Evolutionary conservation across 2,113 vertebrate species (phyloP), one percentile per base, ranked within the genome.

Genomic region (Setophaga coronata): DNA sequence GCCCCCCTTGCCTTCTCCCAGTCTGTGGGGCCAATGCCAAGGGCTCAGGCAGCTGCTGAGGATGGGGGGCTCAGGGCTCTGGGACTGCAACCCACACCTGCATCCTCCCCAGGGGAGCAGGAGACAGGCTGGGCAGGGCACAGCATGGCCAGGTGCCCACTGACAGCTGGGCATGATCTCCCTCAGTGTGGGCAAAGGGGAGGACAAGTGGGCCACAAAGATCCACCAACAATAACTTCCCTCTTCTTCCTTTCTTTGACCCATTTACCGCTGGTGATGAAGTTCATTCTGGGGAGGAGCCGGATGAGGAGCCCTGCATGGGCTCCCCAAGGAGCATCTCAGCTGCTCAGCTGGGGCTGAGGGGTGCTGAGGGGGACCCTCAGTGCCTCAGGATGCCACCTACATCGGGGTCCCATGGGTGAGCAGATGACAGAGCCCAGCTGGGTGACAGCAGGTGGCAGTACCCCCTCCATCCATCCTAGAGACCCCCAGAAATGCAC

Each of bases 171-270:
- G 31, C 31, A 4, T 1, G 2, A 64, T 25, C 57, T 74, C 58
- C 57, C 34, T 66, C 2, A 0, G n/a, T 1, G 3, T 2, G 3
- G 82, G 80, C 2, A 0, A 15, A 78, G 57, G 40, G 70, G 48
- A 66, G 81, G 86, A 83, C 31, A 90, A 91, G 0, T 42, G 43
- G 33, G 45, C 70, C 76, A 69, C 87, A 93, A 96, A 96, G 47
- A 72, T 82, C 40, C 42, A 34, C 54, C 2, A 15, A 6, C 0
- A 4, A 20, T 33, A 90, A 82, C 6, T 42, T 72, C 62, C 33
- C 33, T 82, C 53, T 82, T 88, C 79, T 43, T 29, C 34, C 56
- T 71, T 87, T 53, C 80, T 83, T 67, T 64, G 50, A 53, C 50
- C 31, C 18, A 0, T 87, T 94, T 78, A 33, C 81, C 57, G 34